A percentile compares a stretch with the other conserved stretches of the same genome.
These are phyloP conservation scores for Temnothorax curvispinosus DNA, from an alignment of 1,140 invertebrate genomes.

Conservation along the genomic window DNA sequence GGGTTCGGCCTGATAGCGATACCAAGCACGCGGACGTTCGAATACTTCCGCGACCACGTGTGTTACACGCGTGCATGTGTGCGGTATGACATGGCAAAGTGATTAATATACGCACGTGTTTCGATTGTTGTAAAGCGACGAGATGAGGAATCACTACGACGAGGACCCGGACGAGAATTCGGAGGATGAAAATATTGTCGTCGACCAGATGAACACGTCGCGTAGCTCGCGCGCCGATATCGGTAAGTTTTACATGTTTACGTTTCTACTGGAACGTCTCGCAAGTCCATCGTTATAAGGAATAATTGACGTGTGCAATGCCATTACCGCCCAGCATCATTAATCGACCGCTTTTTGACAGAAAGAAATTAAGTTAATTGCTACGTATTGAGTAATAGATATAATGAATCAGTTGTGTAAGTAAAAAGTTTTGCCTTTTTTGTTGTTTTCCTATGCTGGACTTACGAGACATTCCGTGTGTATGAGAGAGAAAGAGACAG, in stretches of 20 bases:
- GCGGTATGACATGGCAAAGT: neutral
- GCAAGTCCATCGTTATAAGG: neutral
- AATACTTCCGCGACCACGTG: neutral
- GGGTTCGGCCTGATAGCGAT: too few species aligned
- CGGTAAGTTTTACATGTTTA: neutral
- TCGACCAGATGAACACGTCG: neutral
- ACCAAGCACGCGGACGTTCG: too few species aligned
- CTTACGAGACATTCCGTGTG: neutral
- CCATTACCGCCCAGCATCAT: neutral
- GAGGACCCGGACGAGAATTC: neutral
- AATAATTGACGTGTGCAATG: neutral
- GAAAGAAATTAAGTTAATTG: neutral
- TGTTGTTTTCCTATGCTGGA: neutral
- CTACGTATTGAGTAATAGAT: neutral
- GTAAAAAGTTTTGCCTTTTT: neutral
- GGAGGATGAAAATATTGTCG: conserved; percentile 10
- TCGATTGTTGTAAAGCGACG: neutral
- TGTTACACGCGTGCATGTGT: neutral
- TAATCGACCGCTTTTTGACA: neutral
- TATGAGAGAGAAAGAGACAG: neutral
- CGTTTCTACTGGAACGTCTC: neutral
- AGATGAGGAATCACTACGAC: conserved; percentile 8
- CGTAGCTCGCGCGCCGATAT: neutral
- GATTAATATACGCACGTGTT: neutral
- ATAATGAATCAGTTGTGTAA: too few species aligned